A percentile compares a stretch with the other conserved stretches of the same genome.
Evolutionary conservation across 1,140 invertebrate species (phyloP).

Genomic region (Wiebesia pumilae): DNA sequence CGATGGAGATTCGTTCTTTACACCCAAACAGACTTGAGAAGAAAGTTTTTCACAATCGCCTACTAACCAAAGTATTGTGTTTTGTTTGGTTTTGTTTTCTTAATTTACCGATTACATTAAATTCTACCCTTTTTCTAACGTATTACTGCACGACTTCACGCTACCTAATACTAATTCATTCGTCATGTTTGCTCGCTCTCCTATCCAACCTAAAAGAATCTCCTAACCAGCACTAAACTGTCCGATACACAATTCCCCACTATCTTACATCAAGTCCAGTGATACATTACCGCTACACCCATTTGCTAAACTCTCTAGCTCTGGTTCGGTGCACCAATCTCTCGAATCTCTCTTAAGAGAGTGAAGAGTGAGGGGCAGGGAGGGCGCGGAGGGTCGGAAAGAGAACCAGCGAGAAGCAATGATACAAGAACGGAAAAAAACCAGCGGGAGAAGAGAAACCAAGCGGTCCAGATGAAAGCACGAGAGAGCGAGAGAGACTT

Average conservation of each 20-base stretch:
- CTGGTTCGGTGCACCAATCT: background rate
- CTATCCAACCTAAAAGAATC: background rate
- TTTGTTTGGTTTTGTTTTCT: too few species aligned
- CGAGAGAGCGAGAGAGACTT: background rate
- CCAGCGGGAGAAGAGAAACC: background rate
- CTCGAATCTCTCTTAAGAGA: background rate
- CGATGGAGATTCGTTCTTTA: too few species aligned
- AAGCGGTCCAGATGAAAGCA: constrained; percentile 31
- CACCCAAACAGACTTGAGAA: too few species aligned
- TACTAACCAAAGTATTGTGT: too few species aligned
- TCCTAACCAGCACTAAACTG: background rate
- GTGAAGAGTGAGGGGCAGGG: background rate
- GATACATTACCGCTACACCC: constrained; percentile 37
- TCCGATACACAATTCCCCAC: constrained; percentile 14
- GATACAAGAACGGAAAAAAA: constrained; percentile 16
- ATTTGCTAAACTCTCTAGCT: constrained; percentile 12
- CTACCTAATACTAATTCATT: background rate
- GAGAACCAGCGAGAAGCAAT: background rate
- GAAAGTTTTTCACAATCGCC: too few species aligned
- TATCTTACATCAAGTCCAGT: constrained; percentile 27
- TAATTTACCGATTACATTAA: too few species aligned
- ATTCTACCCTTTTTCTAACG: background rate
- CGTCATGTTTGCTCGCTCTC: background rate
- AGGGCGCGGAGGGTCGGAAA: too few species aligned
- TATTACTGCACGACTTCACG: background rate